phyloP scores from a whole-genome alignment of 2,888 invertebrate genomes.

The Yponomeuta cagnagella region DNA sequence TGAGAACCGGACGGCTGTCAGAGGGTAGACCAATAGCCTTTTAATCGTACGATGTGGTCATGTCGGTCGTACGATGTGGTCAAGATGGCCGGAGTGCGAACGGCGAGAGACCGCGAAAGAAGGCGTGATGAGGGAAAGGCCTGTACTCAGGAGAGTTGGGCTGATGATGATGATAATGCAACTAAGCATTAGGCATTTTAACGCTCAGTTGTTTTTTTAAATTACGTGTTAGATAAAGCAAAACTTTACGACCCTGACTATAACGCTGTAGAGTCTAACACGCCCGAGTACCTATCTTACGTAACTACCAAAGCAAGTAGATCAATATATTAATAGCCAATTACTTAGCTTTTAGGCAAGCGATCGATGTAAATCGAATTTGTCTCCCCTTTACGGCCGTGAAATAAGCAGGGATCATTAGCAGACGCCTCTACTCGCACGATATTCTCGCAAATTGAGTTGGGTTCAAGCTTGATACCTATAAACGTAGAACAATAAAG shows the following conservation, averaged over 20 bases:
- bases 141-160: too few relatives aligned
- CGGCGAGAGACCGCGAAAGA: too few relatives aligned
- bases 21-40: too few relatives aligned
- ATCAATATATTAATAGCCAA: conserved; percentile 10
- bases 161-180: too few relatives aligned
- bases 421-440: conserved; percentile 2
- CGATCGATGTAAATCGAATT: conserved; percentile 6
- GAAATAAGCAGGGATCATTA: conserved; percentile 2
- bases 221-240: not conserved
- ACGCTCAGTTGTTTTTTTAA: too few relatives aligned
- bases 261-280: not conserved
- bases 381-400: conserved; percentile 10
- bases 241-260: not conserved
- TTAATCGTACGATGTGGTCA: too few relatives aligned
- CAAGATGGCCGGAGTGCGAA: too few relatives aligned
- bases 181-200: too few relatives aligned
- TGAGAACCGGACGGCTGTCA: too few relatives aligned
- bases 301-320: not conserved
- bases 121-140: too few relatives aligned
- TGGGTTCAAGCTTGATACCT: not conserved
- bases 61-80: too few relatives aligned
- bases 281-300: too few relatives aligned
- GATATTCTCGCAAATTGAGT: not conserved
- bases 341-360: conserved; percentile 8
- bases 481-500: not conserved